Percentiles rank a stretch among this genome's conserved stretches.
These are phyloP conservation scores for Macroglossus sobrinus DNA, from an alignment of 2,113 vertebrate genomes.

Conservation along the genomic window DNA sequence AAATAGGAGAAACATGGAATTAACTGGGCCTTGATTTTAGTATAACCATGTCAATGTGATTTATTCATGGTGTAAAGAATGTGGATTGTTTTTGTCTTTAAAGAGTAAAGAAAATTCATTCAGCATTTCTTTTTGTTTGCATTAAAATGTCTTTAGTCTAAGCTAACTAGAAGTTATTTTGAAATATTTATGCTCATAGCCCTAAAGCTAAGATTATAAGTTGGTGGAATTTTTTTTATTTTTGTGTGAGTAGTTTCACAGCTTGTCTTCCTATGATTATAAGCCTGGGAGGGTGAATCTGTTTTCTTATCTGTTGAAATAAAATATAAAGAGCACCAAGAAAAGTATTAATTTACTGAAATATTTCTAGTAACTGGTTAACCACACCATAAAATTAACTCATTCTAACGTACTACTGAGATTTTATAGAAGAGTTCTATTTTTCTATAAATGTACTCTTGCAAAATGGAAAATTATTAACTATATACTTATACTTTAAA, in stretches of 20 bases:
- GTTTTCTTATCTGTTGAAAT: slow-evolving; percentile 15
- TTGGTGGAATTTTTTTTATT: slow-evolving; percentile 30
- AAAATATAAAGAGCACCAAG: background rate
- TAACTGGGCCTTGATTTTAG: background rate
- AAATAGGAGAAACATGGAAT: slow-evolving; percentile 38
- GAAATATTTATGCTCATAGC: slow-evolving; percentile 46
- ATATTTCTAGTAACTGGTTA: background rate
- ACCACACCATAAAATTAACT: background rate
- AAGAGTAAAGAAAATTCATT: slow-evolving; percentile 30
- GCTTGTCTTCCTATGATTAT: slow-evolving; percentile 17
- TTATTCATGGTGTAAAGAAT: background rate
- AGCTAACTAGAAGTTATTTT: slow-evolving; percentile 42
- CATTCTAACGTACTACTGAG: background rate
- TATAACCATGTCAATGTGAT: background rate
- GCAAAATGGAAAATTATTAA: background rate
- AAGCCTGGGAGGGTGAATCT: background rate
- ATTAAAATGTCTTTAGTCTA: slow-evolving; percentile 41
- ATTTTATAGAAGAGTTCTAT: background rate
- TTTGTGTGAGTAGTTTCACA: slow-evolving; percentile 27
- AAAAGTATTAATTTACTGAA: background rate
- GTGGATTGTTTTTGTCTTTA: slow-evolving; percentile 3
- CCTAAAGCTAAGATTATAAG: slow-evolving; percentile 1
- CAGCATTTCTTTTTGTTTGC: slow-evolving; percentile 13
- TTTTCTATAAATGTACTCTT: background rate
- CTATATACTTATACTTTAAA: background rate